Conservation (phyloP, 2,888 invertebrate species). For the Pseudococcus longispinus region DNA sequence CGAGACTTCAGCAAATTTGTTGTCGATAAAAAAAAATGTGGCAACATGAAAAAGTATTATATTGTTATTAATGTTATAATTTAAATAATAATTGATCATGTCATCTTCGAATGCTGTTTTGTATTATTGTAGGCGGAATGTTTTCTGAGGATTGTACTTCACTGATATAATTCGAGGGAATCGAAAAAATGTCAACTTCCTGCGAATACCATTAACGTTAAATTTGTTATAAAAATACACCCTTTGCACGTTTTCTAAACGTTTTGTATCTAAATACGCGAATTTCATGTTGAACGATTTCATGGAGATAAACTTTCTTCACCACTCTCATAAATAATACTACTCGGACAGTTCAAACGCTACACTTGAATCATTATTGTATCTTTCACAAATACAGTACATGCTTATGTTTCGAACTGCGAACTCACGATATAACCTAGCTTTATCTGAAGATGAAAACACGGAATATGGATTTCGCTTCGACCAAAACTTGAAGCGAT, state of each 20-base stretch:
- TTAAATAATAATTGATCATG: neutral
- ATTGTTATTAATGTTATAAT: neutral
- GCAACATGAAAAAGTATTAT: neutral
- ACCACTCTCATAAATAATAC: neutral
- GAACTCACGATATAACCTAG: neutral
- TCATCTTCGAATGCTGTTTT: neutral
- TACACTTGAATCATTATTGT: neutral
- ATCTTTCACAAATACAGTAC: neutral
- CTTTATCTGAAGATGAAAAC: neutral
- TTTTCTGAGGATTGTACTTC: neutral
- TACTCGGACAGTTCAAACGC: neutral
- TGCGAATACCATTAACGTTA: neutral
- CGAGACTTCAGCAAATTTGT: neutral
- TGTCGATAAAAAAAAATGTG: neutral
- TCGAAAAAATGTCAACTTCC: neutral
- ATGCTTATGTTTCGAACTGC: neutral
- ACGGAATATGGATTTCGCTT: neutral
- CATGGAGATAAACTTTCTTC: neutral
- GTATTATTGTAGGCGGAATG: neutral
- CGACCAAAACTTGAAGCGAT: neutral
- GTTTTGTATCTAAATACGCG: neutral
- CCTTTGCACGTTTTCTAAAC: neutral
- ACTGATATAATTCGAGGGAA: neutral
- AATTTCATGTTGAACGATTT: neutral
- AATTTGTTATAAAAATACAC: neutral